These are phyloP conservation scores for Ornithoptera alexandrae DNA, from an alignment of 2,888 invertebrate species.

Conservation along the genomic window DNA sequence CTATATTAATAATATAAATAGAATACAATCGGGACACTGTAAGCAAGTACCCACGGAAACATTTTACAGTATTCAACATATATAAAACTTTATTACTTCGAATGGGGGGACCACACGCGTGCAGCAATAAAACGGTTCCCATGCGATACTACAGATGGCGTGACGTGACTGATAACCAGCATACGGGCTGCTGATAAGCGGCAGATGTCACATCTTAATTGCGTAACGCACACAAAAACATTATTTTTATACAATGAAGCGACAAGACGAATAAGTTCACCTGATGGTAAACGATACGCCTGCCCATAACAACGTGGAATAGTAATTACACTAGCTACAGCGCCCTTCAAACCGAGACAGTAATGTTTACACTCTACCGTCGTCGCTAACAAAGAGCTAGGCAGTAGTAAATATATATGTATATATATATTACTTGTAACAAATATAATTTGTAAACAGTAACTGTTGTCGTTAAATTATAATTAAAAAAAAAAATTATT, in stretches of 20 bases:
- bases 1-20: neutral
- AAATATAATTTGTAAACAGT: neutral
- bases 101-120: conserved; percentile 30
- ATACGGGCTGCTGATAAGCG: conserved; percentile 39
- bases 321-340: too few relatives aligned
- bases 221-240: conserved; percentile 27
- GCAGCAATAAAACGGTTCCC: conserved; percentile 36
- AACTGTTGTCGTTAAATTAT: conserved; percentile 8
- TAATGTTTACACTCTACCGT: too few relatives aligned
- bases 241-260: too few relatives aligned
- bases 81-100: conserved; percentile 8
- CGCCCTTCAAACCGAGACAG: too few relatives aligned
- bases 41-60: neutral
- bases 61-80: neutral
- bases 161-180: conserved; percentile 41
- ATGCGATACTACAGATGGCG: conserved; percentile 44
- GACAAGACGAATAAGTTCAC: too few relatives aligned
- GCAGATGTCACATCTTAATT: conserved; percentile 32
- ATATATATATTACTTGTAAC: neutral
- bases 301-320: too few relatives aligned
- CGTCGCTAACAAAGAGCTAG: too few relatives aligned
- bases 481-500: conserved; percentile 18
- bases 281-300: too few relatives aligned
- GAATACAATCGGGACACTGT: neutral
- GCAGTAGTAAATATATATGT: neutral